Base-by-base conservation (phyloP, 2,113 vertebrate genomes). In the Chaenogobius annularis region DNA sequence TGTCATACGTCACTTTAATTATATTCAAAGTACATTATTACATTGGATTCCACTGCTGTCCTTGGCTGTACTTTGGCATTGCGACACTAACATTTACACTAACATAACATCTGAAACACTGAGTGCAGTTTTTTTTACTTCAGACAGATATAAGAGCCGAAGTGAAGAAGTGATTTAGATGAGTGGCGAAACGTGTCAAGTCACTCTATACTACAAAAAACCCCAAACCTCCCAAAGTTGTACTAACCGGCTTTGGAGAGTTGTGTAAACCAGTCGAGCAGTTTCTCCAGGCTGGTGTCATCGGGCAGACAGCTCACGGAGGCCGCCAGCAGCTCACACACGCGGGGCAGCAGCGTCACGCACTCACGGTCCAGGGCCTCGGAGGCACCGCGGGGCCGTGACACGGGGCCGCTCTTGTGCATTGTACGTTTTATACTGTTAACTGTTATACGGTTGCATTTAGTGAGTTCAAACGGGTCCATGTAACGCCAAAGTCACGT, bases 281-380 rank as follows among this genome's bases (percentile, higher is more conserved):
- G 90, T 79, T 98, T 99, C 88, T 98, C 96, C 86, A 97, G 85
- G 75, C 94, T 96, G 20, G 96, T 97, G 85, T 98, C 96, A 79
- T 99, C 97, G 0, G 90, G 92, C 73, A 95, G 74, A 1, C 90
- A 85, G 68, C 90, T 93, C 54, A 87, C 88, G 0, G 94, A 88
- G 46, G 93, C 93, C 19, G 92, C 89, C 72, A 98, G 87, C 1
- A 94, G 90, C 0, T 91, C 80, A 83, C 94, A 97, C 6, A 98
- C 94, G 0, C 91, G 77, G 0, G 96, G 96, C 74, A 99, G 93
- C 35, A 97, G 91, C 14, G 73, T 81, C n/a, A 90, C 66, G 64
- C 95, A 96, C 74, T 95, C 93, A 0, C 64, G 70, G 79, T 95
- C 95, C 96, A 98, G 96, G 73, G 26, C 69, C 50, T 20, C 3